Percentiles rank a stretch among this genome's conserved stretches.
Conservation (phyloP, 2,888 invertebrate genomes). For the Cyclophora albipunctata region DNA sequence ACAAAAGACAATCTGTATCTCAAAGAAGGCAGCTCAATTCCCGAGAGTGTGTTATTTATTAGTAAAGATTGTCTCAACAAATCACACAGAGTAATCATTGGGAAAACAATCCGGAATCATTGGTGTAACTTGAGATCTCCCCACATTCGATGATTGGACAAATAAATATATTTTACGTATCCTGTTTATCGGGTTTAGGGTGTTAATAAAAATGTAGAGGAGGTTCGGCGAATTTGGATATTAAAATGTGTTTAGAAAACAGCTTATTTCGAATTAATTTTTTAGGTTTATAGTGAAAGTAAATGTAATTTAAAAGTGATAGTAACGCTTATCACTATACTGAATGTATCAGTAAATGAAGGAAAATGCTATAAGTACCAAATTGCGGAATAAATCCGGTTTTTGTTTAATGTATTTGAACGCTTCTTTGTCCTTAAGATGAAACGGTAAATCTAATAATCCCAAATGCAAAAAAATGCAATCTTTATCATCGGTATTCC, state of each 20-base stretch:
- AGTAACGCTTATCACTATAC: too few relatives aligned
- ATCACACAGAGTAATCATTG: conserved; percentile 55
- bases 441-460: too few relatives aligned
- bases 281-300: too few relatives aligned
- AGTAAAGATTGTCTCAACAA: conserved; percentile 70
- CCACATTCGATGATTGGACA: conserved; percentile 73
- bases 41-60: conserved; percentile 69
- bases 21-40: conserved; percentile 65
- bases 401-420: too few relatives aligned
- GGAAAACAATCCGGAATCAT: conserved; percentile 58
- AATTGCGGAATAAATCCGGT: too few relatives aligned
- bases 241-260: too few relatives aligned
- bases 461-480: too few relatives aligned
- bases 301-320: too few relatives aligned
- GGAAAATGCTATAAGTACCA: too few relatives aligned
- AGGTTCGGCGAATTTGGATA: conserved; percentile 22
- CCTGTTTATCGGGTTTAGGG: conserved; percentile 71
- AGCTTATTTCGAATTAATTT: too few relatives aligned
- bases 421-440: too few relatives aligned
- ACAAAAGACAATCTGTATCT: conserved; percentile 40
- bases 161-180: conserved; percentile 75
- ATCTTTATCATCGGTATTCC: not conserved
- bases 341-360: too few relatives aligned
- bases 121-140: conserved; percentile 72
- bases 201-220: conserved; percentile 75